phyloP scores from a whole-genome alignment of 2,797 vertebrate genomes.

The Acrossocheilus wenchowensis region DNA sequence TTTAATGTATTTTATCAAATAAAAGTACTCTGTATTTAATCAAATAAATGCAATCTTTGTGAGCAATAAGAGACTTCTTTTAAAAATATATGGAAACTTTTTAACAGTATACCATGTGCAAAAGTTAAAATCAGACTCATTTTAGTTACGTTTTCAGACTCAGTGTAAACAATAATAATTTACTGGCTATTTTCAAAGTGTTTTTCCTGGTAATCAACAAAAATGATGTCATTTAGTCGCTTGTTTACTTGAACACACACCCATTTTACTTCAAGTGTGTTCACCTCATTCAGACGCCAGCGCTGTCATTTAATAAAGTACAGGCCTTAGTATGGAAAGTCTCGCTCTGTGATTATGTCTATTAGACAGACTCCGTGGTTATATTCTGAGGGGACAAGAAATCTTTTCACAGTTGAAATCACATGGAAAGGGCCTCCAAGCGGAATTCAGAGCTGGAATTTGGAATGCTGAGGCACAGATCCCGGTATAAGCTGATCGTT shows the following conservation, averaged over 20 bases:
- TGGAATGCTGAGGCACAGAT: conserved; percentile 19
- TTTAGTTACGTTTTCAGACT: neutral
- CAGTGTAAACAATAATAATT: neutral
- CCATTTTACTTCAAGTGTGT: neutral
- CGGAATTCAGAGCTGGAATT: conserved; percentile 20
- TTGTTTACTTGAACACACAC: neutral
- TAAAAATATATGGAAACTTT: too few species aligned
- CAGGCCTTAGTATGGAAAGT: neutral
- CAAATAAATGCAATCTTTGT: neutral
- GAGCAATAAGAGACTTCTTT: neutral
- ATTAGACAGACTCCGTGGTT: conserved; percentile 31
- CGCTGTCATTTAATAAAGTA: neutral
- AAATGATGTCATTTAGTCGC: neutral
- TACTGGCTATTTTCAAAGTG: neutral
- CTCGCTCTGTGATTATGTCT: conserved; percentile 2
- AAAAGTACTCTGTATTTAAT: neutral
- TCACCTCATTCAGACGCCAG: conserved; percentile 11
- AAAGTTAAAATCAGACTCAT: neutral
- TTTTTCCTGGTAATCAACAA: neutral
- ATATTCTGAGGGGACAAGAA: conserved; percentile 26
- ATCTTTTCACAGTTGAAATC: conserved; percentile 42
- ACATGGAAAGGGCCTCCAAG: conserved; percentile 48
- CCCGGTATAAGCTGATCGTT: neutral
- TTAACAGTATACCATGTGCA: neutral
- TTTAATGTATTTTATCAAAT: neutral